phyloP scores from a whole-genome alignment of 2,797 vertebrate genomes.

The Channallabes apus region DNA sequence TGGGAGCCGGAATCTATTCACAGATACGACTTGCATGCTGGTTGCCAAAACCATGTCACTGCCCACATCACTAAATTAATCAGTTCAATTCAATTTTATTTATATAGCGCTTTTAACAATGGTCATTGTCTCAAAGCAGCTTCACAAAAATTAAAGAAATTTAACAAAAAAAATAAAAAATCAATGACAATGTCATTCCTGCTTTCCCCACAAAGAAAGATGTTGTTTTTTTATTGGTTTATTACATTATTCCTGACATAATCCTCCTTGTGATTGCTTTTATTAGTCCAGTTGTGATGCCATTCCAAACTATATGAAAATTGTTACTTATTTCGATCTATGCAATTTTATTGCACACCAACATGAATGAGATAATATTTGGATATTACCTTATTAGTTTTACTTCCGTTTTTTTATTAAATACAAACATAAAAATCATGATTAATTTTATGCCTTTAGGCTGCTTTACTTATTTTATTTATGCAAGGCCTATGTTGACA shows the following conservation, averaged over 20 bases:
- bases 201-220: not conserved
- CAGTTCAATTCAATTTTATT: no score
- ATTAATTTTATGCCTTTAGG: not conserved
- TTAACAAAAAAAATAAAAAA: no score
- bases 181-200: slow-evolving; percentile 34
- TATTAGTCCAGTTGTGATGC: not conserved
- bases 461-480: slow-evolving; percentile 2
- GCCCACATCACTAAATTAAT: slow-evolving; percentile 40
- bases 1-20: slow-evolving; percentile 42
- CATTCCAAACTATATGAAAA: not conserved
- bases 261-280: not conserved
- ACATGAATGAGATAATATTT: not conserved
- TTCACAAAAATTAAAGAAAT: no score
- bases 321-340: not conserved
- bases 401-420: slow-evolving; percentile 9
- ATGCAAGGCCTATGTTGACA: not conserved
- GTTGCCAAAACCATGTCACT: slow-evolving; percentile 46
- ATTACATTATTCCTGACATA: not conserved
- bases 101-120: no score
- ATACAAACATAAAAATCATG: not conserved
- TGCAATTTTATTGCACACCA: not conserved
- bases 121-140: no score
- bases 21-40: slow-evolving; percentile 41
- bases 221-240: slow-evolving; percentile 5
- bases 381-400: slow-evolving; percentile 2